A percentile compares a stretch with the other conserved stretches of the same genome.
phyloP scores from a whole-genome alignment of 1,140 invertebrate genomes.

The Panulirus ornatus region DNA sequence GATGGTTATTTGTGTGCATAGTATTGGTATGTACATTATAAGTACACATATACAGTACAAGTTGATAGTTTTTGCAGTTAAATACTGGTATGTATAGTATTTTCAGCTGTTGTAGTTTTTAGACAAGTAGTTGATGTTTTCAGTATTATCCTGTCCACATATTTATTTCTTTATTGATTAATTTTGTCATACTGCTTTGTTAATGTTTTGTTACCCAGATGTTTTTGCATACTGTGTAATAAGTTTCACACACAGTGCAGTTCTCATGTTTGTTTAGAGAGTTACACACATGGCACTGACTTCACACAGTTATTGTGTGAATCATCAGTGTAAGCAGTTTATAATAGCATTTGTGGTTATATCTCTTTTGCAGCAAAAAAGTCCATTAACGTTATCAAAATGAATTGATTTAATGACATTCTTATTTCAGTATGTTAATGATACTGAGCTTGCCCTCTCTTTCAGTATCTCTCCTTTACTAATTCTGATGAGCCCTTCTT shows the following conservation, averaged over 20 bases:
- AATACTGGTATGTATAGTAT: background rate
- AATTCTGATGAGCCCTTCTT: too few species aligned
- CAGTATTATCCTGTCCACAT: background rate
- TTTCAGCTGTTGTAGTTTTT: background rate
- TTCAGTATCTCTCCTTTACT: too few species aligned
- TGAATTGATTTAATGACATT: too few species aligned
- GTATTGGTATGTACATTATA: background rate
- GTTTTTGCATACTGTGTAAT: background rate
- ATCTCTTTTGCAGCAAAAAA: too few species aligned
- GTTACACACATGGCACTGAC: background rate
- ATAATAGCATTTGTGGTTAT: too few species aligned
- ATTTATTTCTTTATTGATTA: background rate
- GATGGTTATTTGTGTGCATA: background rate
- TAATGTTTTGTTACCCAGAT: too few species aligned
- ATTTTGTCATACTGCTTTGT: background rate
- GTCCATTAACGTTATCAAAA: too few species aligned
- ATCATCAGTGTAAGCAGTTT: background rate
- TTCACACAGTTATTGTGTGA: background rate
- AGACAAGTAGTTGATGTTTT: constrained; percentile 19
- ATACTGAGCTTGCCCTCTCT: too few species aligned
- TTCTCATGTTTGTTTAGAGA: background rate
- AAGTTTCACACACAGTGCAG: background rate
- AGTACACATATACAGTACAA: background rate
- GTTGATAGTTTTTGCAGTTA: background rate
- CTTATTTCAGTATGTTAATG: too few species aligned